Percentiles rank a stretch among this genome's conserved stretches.
These are phyloP conservation scores for Daubentonia madagascariensis DNA, from an alignment of 2,113 vertebrate species.

Conservation along the genomic window DNA sequence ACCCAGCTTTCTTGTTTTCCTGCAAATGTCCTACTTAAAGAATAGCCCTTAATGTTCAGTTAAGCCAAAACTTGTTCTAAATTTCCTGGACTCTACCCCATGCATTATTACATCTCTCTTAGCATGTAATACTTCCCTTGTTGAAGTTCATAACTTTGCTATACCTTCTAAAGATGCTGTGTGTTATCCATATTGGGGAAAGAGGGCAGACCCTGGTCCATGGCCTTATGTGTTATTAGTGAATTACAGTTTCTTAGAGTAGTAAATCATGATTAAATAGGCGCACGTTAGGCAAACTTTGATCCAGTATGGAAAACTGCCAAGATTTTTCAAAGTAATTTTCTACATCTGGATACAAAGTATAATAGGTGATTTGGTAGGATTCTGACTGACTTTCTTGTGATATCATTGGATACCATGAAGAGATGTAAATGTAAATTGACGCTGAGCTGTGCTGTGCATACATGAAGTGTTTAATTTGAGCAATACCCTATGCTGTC, in stretches of 20 bases:
- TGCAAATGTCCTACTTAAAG: not conserved
- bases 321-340: not conserved
- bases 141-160: not conserved
- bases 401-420: not conserved
- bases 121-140: not conserved
- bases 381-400: not conserved
- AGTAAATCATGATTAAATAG: not conserved
- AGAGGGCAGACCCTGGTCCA: not conserved
- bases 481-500: not conserved
- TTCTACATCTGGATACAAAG: not conserved
- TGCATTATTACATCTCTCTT: not conserved
- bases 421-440: not conserved
- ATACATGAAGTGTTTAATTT: not conserved
- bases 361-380: not conserved
- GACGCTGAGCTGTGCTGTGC: not conserved
- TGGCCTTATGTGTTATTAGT: not conserved
- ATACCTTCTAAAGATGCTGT: not conserved
- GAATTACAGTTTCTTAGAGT: not conserved
- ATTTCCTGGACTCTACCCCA: not conserved
- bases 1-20: not conserved
- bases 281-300: not conserved
- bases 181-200: not conserved
- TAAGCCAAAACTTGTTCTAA: not conserved
- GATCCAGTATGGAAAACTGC: not conserved
- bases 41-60: not conserved